Evolutionary conservation across 2,797 vertebrate species (phyloP), one percentile per base, ranked within the genome.

Genomic region (Gymnothorax reevesii): DNA sequence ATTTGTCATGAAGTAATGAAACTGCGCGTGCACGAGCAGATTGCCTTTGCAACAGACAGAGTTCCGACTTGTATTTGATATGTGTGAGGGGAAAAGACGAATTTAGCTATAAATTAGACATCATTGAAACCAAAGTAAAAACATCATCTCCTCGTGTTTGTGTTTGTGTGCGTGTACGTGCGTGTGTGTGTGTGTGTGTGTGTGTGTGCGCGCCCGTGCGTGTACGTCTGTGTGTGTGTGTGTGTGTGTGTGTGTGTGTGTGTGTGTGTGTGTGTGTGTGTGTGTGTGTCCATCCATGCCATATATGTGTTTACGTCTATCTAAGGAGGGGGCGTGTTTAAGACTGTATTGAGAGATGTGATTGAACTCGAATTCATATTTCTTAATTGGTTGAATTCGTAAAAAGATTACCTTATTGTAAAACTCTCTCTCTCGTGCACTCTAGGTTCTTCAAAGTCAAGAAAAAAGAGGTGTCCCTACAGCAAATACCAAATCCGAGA

Each of bases 401-500:
- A 54, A 15, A 25, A 59, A 83, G 12, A 57, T 83, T 55, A 27
- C n/a, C 54, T 77, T 15, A 82, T 3, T 57, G 20, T n/a, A 8
- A 79, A 15, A 17, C 6, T 25, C 66, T 69, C 66, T 27, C 66
- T 69, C 66, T 7, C 73, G 15, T 42, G 2, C 73, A 22, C 52
- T 54, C 79, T 87, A 95, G 95, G 96, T 95, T 95, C 97, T 92
- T 96, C 97, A 89, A 96, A 97, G 93, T 98, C 98, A 90, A 97
- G 98, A 94, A 99, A 99, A 95, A 99, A 99, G 94, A 96, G 98
- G 85, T 99, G 98, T 79, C 98, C 98, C 42, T 99, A 99, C 92
- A 96, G 98, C 93, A 99, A 99, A 95, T 99, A 98, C 93, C 98
- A 99, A 95, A 99, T 99, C 92, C 97, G 98, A 94, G 98, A 99